Evolutionary conservation across 1,140 invertebrate genomes (phyloP), one percentile per base, ranked within the genome.

Genomic region (Drosophila arawakana): DNA sequence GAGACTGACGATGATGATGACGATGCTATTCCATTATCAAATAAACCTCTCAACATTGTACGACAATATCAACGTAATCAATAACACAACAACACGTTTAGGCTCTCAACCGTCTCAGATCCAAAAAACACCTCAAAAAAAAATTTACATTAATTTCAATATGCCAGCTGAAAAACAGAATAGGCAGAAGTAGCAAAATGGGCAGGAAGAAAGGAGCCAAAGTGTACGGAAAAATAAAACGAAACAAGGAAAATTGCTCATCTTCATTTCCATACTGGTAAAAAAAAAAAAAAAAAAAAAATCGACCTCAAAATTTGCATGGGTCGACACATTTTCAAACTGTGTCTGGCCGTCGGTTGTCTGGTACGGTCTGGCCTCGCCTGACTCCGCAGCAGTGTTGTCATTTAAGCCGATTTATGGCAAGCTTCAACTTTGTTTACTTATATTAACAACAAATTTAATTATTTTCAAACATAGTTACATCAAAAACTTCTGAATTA

Each of bases 61-160:
- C 35, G 55, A 30, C 15, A 46, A 46, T 34, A 46, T 34, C 47
- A 63, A 21, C 73, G 43, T 67, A 76, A 80, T 76, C 73, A 73
- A 80, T 81, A 81, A 80, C 66, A 80, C 66, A 67, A 59, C 63
- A 67, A 59, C 63, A 73, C 55, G 55, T 73, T 67, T 52, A 59
- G 68, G 21, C 44, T 61, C 43, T 49, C 58, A 47, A 46, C 34
- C 44, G 9, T 13, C 18, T 47, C 37, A 9, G 2, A 35, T 11
- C 39, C 52, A 30, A 30, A 15, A 25, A 18, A 15, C 43, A 21
- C 21, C 15, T 13, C 35, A 1, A 18, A 57, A 58, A 73, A 66
- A 77, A 77, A 73, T 74, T 73, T 77, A 74, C 75, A 77, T 77
- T 77, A 73, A 77, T 77, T 77, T 77, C 71, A 77, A 74, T 77